Base-by-base conservation (phyloP, 2,888 invertebrate genomes). In the Nomada goodeniana region DNA sequence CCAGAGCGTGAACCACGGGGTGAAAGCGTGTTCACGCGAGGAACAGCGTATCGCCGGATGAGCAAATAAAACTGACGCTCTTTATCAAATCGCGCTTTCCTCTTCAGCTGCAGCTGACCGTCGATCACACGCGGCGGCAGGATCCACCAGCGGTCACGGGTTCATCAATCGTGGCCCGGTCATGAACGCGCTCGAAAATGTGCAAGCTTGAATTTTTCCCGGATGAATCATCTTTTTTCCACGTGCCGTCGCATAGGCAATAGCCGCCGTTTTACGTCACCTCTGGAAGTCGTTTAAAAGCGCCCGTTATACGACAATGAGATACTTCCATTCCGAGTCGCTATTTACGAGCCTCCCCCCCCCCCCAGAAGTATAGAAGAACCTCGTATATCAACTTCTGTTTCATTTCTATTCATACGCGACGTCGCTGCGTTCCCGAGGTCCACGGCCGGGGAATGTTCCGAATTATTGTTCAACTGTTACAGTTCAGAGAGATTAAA, bases 81-180 rank as follows among this genome's bases (percentile, higher is more conserved):
- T 87, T 87, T 87, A 83, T 87, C 87, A 85, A 87, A 87, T 83
- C 83, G 74, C 76, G 80, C 65, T 80, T 82, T 81, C 83, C 87
- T 82, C 87, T 81, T 83, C 87, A 85, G 76, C 81, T 63, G 77
- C 87, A 83, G 87, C 81, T 76, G 87, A 85, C 85, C 87, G 87
- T 87, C 87, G 87, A 87, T 87, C 87, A 87, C 80, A 84, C 71
- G 77, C 76, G 84, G 77, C 57, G 80, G 79, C 76, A 64, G 83
- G 82, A 85, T 87, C 85, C 75, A 78, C 60, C 78, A 63, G 72
- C 69, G 75, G 83, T 83, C 80, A 81, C 68, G 72, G 59, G 85
- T 79, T 74, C 87, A 87, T 87, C 87, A 87, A 87, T 87, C 87
- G 74, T 86, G 55, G 65, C 70, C 59, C 18, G 77, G 71, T 44